Conservation (phyloP, 2,888 invertebrate genomes). For the Pediacus dermestoides region DNA sequence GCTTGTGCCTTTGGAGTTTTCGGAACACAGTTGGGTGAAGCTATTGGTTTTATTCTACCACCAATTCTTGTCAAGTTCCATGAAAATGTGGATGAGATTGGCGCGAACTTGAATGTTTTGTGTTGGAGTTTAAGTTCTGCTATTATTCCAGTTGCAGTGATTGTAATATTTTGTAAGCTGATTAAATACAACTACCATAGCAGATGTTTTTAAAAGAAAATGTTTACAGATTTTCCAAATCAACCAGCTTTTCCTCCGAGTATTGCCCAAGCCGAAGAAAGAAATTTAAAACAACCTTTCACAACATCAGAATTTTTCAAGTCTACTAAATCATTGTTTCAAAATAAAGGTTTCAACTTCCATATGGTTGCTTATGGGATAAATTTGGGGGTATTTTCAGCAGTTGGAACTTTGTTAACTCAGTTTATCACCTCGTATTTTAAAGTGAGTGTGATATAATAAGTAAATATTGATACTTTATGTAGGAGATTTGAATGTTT, state of each 20-base stretch:
- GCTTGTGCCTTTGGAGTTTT: constrained; percentile 71
- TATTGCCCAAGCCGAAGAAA: constrained; percentile 52
- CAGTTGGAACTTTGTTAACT: constrained; percentile 88
- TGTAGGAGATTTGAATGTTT: too few species aligned
- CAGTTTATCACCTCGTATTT: constrained; percentile 78
- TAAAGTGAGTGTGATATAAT: constrained; percentile 59
- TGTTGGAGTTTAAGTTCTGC: constrained; percentile 56
- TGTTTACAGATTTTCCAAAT: constrained; percentile 56
- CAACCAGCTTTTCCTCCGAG: constrained; percentile 58
- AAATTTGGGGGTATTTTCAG: constrained; percentile 95
- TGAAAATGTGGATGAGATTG: constrained; percentile 33
- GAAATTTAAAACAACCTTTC: constrained; percentile 51
- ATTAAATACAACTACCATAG: too few species aligned
- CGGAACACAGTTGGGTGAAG: constrained; percentile 67
- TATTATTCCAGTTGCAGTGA: constrained; percentile 49
- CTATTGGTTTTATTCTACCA: constrained; percentile 66
- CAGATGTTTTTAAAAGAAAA: too few species aligned
- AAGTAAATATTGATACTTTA: too few species aligned
- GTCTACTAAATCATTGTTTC: constrained; percentile 69
- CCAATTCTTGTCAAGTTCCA: constrained; percentile 52
- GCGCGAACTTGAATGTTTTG: constrained; percentile 49
- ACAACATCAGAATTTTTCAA: constrained; percentile 56
- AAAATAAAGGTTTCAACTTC: constrained; percentile 74
- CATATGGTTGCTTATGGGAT: constrained; percentile 83
- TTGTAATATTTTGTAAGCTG: constrained; percentile 25